Conservation (phyloP, 2,888 invertebrate species). For the Latrodectus elegans region DNA sequence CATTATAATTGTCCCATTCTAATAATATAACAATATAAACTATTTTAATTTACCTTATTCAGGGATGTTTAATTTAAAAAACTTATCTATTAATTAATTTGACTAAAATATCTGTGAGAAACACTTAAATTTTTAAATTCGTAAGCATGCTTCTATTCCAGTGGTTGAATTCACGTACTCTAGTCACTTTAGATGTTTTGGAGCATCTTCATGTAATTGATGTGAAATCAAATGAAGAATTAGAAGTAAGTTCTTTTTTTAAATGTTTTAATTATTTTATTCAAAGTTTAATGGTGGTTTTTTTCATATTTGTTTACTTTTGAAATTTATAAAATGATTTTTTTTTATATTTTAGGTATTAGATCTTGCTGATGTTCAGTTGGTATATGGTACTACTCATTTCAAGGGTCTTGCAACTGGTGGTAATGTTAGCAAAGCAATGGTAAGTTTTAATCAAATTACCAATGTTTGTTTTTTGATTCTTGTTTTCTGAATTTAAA, state of each 20-base stretch:
- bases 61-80: no score
- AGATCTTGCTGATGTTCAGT: constrained; percentile 86
- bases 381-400: constrained; percentile 90
- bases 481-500: not conserved
- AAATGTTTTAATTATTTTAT: not conserved
- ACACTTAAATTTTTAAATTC: no score
- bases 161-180: constrained; percentile 87
- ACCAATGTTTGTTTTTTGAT: not conserved
- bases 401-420: constrained; percentile 95
- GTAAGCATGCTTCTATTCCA: constrained; percentile 76
- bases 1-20: not conserved
- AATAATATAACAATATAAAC: not conserved
- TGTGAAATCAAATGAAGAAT: constrained; percentile 89
- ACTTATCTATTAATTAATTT: no score
- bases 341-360: constrained; percentile 75
- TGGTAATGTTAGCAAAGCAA: constrained; percentile 89
- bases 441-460: constrained; percentile 76
- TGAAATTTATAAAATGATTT: not conserved
- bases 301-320: not conserved
- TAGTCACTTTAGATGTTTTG: constrained; percentile 88
- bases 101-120: no score
- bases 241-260: constrained; percentile 78
- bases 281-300: not conserved
- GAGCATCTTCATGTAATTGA: constrained; percentile 92
- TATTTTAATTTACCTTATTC: not conserved